Evolutionary conservation across 1,140 invertebrate species (phyloP).

Genomic region (Rhopalosiphum padi): DNA sequence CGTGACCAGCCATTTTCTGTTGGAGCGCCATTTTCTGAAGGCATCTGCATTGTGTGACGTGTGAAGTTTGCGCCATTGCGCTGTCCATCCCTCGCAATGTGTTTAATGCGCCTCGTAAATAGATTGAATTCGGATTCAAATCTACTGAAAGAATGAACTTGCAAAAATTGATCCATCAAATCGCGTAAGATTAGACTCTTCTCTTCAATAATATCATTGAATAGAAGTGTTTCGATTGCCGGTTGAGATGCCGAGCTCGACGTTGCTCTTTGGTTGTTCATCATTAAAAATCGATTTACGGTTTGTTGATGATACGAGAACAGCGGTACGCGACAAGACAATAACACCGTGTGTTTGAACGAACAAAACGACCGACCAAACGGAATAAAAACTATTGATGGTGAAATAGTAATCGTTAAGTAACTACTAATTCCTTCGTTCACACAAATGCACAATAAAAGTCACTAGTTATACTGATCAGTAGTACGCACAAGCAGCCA

Average conservation of each 20-base stretch:
- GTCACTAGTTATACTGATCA: background rate
- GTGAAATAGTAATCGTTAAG: background rate
- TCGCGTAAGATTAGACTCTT: background rate
- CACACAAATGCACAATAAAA: too few species aligned
- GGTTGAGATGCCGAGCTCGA: background rate
- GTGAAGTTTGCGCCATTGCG: background rate
- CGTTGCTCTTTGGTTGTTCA: background rate
- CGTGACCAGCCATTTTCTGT: background rate
- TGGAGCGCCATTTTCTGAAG: background rate
- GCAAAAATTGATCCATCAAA: background rate
- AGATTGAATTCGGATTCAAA: background rate
- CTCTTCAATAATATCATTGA: background rate
- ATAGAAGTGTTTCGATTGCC: background rate
- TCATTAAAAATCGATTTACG: background rate
- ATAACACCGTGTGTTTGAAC: background rate
- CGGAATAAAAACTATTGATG: too few species aligned
- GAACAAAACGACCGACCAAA: too few species aligned
- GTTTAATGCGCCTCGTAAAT: background rate
- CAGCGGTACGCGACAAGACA: background rate
- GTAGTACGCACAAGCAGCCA: accelerated
- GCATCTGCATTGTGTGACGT: background rate
- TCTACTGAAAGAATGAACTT: background rate
- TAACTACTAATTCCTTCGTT: too few species aligned
- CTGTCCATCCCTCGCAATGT: background rate
- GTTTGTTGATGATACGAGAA: background rate